Conservation (phyloP, 2,888 invertebrate genomes). For the Agrotis exclamationis region DNA sequence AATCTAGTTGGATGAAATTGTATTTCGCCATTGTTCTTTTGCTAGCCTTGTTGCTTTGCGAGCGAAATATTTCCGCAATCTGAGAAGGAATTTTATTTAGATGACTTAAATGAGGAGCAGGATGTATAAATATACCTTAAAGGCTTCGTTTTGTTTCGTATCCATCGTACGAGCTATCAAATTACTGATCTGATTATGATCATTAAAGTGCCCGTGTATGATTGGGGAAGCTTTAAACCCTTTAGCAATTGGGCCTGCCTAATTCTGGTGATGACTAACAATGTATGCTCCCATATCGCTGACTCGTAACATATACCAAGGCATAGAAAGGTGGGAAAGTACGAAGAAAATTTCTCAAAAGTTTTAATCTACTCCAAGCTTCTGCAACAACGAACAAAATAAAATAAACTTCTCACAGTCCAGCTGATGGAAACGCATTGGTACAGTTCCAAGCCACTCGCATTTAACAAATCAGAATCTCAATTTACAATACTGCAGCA, state of each 20-base stretch:
- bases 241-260: too few relatives aligned
- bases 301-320: not conserved
- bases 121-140: not conserved
- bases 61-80: conserved; percentile 5
- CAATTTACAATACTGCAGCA: conserved; percentile 35
- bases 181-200: too few relatives aligned
- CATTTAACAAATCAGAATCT: conserved; percentile 41
- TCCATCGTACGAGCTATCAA: too few relatives aligned
- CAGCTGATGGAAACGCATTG: conserved; percentile 33
- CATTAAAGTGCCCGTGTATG: too few relatives aligned
- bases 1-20: conserved; percentile 24
- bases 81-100: conserved; percentile 5
- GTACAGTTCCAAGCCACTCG: conserved; percentile 46
- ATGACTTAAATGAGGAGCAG: not conserved
- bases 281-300: not conserved
- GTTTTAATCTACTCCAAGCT: not conserved
- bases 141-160: too few relatives aligned
- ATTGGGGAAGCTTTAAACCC: too few relatives aligned
- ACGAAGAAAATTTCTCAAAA: not conserved
- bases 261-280: not conserved
- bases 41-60: conserved; percentile 2
- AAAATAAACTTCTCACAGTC: conserved; percentile 20
- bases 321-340: too few relatives aligned
- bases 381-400: conserved; percentile 8
- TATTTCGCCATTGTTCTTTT: conserved; percentile 16